Evolutionary conservation across 2,888 invertebrate genomes (phyloP), one percentile per base, ranked within the genome.

Genomic region (Hydrotaea cyrtoneurina): DNA sequence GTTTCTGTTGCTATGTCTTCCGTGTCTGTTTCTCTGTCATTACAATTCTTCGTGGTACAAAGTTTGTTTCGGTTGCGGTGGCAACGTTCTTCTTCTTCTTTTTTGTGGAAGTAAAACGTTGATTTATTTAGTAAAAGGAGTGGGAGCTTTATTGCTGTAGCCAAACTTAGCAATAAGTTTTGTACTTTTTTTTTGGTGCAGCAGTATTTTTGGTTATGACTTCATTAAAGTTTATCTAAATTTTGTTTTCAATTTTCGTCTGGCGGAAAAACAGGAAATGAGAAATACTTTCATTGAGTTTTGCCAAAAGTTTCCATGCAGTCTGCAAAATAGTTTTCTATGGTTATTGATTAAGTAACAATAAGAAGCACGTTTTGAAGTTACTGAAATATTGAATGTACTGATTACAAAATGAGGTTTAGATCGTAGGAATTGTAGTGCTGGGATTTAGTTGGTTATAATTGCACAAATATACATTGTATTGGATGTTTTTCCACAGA

Each of bases 101-200:
- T 1, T 66, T 66, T 39, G 8, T 39, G 3, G 17, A 39, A 66
- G 21, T 11, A 66, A 55, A 8, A n/a, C 4, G 15, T 19, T 53
- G 53, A 53, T 17, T n/a, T 62, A 17, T 31, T 31, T 2, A 7
- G 31, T 4, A 31, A 7, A 31, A 31, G 17, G 5, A 15, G 62
- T n/a, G 31, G 11, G 39, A 36, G 17, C n/a, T n/a, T 62, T 59
- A 36, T 26, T 31, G n/a, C n/a, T n/a, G 62, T 36, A 36, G 62
- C 15, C 17, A 43, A 66, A 66, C 39, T 66, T 66, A 17, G 36
- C 11, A 66, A 43, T 64, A 36, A 17, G 66, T 43, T 66, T 66
- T 66, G 55, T 53, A 46, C 17, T 59, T 59, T 59, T 26, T 59
- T 8, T 19, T 15, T 53, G n/a, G 15, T 53, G 13, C 15, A 19